A percentile compares a stretch with the other conserved stretches of the same genome.
phyloP scores from a whole-genome alignment of 2,113 vertebrate genomes.

The Orientallactaga bullata region DNA sequence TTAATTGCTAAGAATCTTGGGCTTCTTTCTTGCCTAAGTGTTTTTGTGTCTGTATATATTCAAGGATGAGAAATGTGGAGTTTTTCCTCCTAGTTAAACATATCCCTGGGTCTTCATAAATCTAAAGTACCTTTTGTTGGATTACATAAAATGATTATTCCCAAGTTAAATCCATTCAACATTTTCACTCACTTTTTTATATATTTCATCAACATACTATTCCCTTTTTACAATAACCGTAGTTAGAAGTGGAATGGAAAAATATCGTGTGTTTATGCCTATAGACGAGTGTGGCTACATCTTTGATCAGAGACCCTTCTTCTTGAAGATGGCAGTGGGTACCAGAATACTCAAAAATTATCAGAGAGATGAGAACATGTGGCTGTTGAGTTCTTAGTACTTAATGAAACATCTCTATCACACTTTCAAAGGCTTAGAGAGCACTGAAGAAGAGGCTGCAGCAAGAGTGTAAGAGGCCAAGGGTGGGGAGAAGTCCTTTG shows the following conservation, averaged over 20 bases:
- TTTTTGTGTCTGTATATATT: background rate
- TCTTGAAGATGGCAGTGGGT: too few relatives aligned
- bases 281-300: too few relatives aligned
- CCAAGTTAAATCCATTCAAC: constrained; percentile 59
- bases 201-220: fast-evolving
- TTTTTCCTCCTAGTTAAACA: constrained; percentile 31
- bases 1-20: background rate
- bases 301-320: too few relatives aligned
- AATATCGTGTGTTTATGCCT: background rate
- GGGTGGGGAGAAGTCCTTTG: too few relatives aligned
- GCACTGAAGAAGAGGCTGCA: too few relatives aligned
- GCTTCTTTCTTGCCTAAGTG: background rate
- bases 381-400: too few relatives aligned
- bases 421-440: too few relatives aligned
- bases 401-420: too few relatives aligned
- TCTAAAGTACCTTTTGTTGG: constrained; percentile 55
- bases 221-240: constrained; percentile 56
- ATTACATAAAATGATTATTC: constrained; percentile 69
- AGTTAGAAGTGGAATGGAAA: constrained; percentile 53
- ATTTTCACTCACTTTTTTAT: constrained; percentile 75
- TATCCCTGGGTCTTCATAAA: constrained; percentile 40
- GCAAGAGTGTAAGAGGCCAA: too few relatives aligned
- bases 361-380: too few relatives aligned
- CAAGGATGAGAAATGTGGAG: background rate
- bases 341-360: too few relatives aligned